Evolutionary conservation across 2,797 vertebrate species (phyloP), one percentile per base, ranked within the genome.

Genomic region (Chelonia mydas): DNA sequence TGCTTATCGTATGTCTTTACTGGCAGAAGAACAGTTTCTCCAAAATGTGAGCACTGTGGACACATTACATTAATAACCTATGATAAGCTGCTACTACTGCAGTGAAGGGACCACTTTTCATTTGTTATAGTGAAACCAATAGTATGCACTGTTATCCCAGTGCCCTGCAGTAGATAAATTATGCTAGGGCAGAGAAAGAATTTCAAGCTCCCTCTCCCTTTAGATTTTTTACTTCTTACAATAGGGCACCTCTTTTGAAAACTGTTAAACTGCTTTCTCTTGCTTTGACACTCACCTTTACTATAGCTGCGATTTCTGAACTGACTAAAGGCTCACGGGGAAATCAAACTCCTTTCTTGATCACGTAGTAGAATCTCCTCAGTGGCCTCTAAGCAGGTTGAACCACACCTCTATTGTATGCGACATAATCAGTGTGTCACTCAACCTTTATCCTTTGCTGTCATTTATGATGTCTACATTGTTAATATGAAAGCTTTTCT

Each of bases 221-320:
- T 27, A 11, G 53, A 3, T 19, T 89, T 45, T 27, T 16, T 47
- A 23, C 37, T 37, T 27, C 51, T 55, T 33, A 51, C 10, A 51
- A 31, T 37, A 0, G 0, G 7, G 21, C 15, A 37, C 11, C 10
- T 65, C 10, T 1, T 81, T 51, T 5, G 50, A 3, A 41, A 27
- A 15, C 25, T 0, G 11, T 79, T 17, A 72, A 27, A 53, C 25
- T 11, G 45, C 31, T 41, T 7, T 17, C 80, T 31, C 41, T 47
- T 49, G n/a, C 45, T 31, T 31, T 76, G 33, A 4, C 0, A 1
- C 50, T n/a, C 74, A 0, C 13, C 85, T 27, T 1, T 59, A 21
- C n/a, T 47, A 6, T 31, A 57, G 15, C 7, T 57, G 37, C 47
- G 27, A 47, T 82, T 47, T 82, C 41, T 19, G 53, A 54, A 28